Evolutionary conservation across 2,888 invertebrate genomes (phyloP).

Genomic region (Schizaphis graminum): DNA sequence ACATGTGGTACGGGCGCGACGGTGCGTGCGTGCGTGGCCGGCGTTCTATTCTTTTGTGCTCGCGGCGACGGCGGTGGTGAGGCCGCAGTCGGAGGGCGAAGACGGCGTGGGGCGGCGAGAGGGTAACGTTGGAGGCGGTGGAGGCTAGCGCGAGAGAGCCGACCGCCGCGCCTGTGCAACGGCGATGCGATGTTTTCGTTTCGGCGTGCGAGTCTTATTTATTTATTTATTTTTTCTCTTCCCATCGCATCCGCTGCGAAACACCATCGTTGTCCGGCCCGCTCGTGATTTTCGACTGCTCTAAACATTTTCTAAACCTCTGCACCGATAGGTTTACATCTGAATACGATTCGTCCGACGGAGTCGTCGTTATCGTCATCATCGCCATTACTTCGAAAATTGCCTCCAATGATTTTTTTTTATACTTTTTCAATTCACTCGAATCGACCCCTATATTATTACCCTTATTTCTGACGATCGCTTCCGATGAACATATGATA

Average conservation of each 20-base stretch:
- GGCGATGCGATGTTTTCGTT: slow-evolving; percentile 49
- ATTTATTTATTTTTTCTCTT: neutral
- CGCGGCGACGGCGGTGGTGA: neutral
- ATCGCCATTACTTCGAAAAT: no score
- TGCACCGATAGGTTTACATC: neutral
- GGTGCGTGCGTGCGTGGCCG: slow-evolving; percentile 33
- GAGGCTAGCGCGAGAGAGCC: neutral
- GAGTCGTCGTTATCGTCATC: neutral
- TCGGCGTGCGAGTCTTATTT: slow-evolving; percentile 43
- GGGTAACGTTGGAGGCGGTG: slow-evolving; percentile 14
- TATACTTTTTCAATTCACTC: neutral
- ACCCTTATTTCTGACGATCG: neutral
- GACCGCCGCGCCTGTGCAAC: slow-evolving; percentile 52
- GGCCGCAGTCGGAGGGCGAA: slow-evolving; percentile 48
- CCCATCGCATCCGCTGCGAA: neutral
- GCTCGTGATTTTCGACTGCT: slow-evolving; percentile 17
- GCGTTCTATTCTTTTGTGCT: slow-evolving; percentile 50
- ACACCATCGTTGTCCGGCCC: neutral
- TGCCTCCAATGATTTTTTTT: neutral
- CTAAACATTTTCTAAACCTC: slow-evolving; percentile 34
- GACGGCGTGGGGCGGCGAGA: neutral
- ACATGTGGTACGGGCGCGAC: slow-evolving; percentile 45
- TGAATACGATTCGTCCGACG: neutral
- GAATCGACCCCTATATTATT: neutral
- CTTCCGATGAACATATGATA: neutral